A percentile compares a stretch with the other conserved stretches of the same genome.
phyloP scores from a whole-genome alignment of 1,140 invertebrate genomes.

The Nasonia vitripennis region DNA sequence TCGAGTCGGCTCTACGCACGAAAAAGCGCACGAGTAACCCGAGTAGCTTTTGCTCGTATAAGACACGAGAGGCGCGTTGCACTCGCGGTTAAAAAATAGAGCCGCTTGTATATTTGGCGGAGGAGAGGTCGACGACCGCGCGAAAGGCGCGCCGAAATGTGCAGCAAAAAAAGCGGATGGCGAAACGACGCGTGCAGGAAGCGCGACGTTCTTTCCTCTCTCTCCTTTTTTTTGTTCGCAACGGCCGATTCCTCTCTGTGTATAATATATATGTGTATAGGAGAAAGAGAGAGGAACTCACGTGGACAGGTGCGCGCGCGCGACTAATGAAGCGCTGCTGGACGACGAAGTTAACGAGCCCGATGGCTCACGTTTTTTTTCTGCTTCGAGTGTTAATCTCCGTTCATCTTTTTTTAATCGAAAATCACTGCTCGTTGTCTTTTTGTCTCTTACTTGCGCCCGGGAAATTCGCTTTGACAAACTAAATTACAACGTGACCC shows the following conservation, averaged over 20 bases:
- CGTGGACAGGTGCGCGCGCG: slow-evolving; percentile 19
- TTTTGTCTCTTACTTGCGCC: not conserved
- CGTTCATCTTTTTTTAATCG: not conserved
- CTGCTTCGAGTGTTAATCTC: not conserved
- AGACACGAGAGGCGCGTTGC: slow-evolving; percentile 23
- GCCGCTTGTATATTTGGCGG: slow-evolving; percentile 36
- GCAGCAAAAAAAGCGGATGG: slow-evolving; percentile 13
- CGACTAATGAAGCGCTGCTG: not conserved
- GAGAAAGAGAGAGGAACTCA: not conserved
- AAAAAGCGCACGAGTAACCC: not conserved
- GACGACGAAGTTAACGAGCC: not conserved
- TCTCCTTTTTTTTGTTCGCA: not conserved
- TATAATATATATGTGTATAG: not conserved
- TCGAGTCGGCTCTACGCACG: not conserved
- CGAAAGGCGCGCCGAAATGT: slow-evolving; percentile 39
- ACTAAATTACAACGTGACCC: not conserved
- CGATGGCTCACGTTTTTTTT: not conserved
- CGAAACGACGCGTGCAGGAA: slow-evolving; percentile 25
- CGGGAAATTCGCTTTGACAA: not conserved
- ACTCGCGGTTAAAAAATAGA: slow-evolving; percentile 50
- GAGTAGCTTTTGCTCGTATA: not conserved
- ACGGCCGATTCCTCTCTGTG: slow-evolving; percentile 17
- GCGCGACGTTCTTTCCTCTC: not conserved
- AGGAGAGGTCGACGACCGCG: slow-evolving; percentile 41
- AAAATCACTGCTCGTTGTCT: not conserved